Base-by-base conservation (phyloP, 1,140 invertebrate species). In the Trichonephila inaurata region DNA sequence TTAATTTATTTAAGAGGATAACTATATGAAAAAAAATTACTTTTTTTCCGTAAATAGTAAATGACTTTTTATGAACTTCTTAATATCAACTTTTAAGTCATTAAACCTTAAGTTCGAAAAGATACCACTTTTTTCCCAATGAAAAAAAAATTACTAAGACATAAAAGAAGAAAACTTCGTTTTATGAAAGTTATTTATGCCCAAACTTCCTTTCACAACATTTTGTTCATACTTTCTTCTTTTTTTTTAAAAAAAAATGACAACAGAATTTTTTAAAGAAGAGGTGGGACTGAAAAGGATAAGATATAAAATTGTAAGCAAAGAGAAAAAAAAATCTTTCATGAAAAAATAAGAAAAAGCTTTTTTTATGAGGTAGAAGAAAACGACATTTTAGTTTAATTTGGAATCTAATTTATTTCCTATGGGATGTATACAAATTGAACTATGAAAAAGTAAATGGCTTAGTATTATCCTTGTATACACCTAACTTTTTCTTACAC, bases 41-140 rank as follows among this genome's bases (percentile, higher is more conserved):
- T n/a, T 83, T 18, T 10, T 60, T 21, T 60, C 24, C 14, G 21
- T 33, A 24, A 40, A 40, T 16, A 58, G 44, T 60, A 58, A 12
- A 51, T 83, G 40, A 58, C 82, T 58, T 83, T 83, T 83, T 58
- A 83, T 51, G 44, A 83, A 83, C 21, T 83, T 14, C 51, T 58
- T 14, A 21, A n/a, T 60, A 83, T 83, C 28, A 24, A 40, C 10
- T 83, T 83, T 83, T 58, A 60, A 58, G 82, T 60, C 44, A 60
- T 83, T 58, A 83, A 83, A 51, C 82, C 28, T 5, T 12, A 33
- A 33, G 18, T 18, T 33, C 6, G 72, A 33, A 64, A 12, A 51
- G n/a, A n/a, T 8, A 40, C 8, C 5, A 72, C 69, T 33, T 72
- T 33, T 72, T 19, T 19, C 2, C 28, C 16, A 19, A 33, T 6